Evolutionary conservation across 1,140 invertebrate genomes (phyloP), one percentile per base, ranked within the genome.

Genomic region (Zophobas morio): DNA sequence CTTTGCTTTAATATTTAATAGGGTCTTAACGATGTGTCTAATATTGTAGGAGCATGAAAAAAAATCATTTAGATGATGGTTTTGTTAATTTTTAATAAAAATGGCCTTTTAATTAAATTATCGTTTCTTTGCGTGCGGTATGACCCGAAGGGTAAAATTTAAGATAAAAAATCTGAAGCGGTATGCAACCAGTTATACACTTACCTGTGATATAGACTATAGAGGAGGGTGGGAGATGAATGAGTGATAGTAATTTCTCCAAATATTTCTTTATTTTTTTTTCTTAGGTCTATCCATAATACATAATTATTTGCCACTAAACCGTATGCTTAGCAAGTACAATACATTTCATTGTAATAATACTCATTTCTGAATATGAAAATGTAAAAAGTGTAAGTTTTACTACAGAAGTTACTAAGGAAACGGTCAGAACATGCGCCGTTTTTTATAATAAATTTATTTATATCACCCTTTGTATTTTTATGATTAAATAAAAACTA

Each of bases 231-330:
- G 20, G 60, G 20, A 63, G 40, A 39, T n/a, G 35, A 42, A 46
- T 32, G n/a, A 20, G 60, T 40, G n/a, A 66, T 66, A 40, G 42
- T 20, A 53, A 49, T 42, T 56, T 75, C 73, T 75, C 73, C 77
- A 75, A 78, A 78, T 75, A 75, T 63, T 79, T 79, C 74, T 81
- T 78, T 82, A 77, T 82, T 79, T 80, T 77, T 78, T 79, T 80
- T 77, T 75, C 74, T 81, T 81, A 80, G 74, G 70, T 79, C 80
- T 81, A 81, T 81, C 70, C 78, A 78, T 83, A 80, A 83, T 83
- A 83, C 82, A 83, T 83, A 80, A 81, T 83, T 83, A 83, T 83
- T 83, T 83, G 82, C 82, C 82, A 82, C 82, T 83, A 81, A 81
- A 79, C 78, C 78, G 79, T 81, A 83, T 81, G 82, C 79, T 83